Base-by-base conservation (phyloP, 2,888 invertebrate species). In the Caenorhabditis becei region DNA sequence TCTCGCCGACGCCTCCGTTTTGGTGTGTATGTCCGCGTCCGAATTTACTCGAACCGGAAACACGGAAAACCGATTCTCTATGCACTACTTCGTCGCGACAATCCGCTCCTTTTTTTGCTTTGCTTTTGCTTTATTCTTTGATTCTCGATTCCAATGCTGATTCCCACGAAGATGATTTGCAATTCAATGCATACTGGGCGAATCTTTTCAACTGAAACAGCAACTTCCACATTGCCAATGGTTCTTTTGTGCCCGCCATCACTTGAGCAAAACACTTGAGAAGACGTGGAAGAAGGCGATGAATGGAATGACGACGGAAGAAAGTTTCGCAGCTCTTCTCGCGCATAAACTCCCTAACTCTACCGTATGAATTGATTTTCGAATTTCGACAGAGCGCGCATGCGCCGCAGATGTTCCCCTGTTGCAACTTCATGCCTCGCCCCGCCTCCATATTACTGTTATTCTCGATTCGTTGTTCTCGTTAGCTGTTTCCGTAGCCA, bases 31-130 rank as follows among this genome's bases (percentile, higher is more conserved):
- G 26, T 56, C 47, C 8, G n/a, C 23, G 8, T 56, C 63, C 63
- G 65, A 65, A 59, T 74, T 74, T 59, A 74, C 66, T 74, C 53
- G 65, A 74, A 74, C 74, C 74, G 74, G 74, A 74, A 74, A 56
- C 53, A 47, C 56, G 56, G 53, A 18, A n/a, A 51, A 8, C 37
- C 41, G 37, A 20, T 14, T 7, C 32, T 10, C 32, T 51, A 32
- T 59, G 11, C 16, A 53, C 49, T 74, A 32, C 58, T 59, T 65
- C 41, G 58, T 59, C 23, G 32, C 37, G 53, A 41, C 41, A 16
- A 65, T 72, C 37, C 37, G 41, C 49, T 65, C 66, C 56, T 51
- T 65, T 26, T 37, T 44, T 37, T 49, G 41, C 41, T 23, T 24
- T 37, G 51, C 26, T 37, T 35, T 44, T 61, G 3, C 28, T 10